phyloP scores from a whole-genome alignment of 1,140 invertebrate species.

The Tetramorium simillimum region DNA sequence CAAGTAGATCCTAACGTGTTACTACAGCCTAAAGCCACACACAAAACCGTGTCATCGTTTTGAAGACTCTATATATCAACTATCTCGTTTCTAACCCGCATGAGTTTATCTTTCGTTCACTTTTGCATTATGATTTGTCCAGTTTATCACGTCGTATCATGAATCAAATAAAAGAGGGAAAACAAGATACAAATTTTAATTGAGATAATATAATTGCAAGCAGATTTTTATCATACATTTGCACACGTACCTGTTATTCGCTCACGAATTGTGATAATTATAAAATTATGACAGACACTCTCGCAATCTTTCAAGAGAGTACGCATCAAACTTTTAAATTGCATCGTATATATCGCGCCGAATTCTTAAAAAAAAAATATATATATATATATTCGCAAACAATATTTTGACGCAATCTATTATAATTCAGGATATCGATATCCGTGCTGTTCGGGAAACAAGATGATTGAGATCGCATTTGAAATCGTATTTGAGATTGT shows the following conservation, averaged over 20 bases:
- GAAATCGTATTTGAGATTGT: conserved; percentile 11
- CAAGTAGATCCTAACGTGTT: conserved; percentile 1
- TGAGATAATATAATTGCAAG: neutral
- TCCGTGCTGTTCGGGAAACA: neutral
- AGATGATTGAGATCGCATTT: conserved; percentile 31
- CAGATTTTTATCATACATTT: neutral
- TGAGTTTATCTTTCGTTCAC: neutral
- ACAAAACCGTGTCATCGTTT: neutral
- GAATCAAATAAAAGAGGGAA: neutral
- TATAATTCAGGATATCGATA: neutral
- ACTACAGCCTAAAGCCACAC: conserved; percentile 1
- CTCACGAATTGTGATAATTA: neutral
- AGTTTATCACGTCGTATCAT: neutral
- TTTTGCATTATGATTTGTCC: neutral
- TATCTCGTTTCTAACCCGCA: neutral
- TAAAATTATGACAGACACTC: neutral
- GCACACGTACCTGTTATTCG: neutral
- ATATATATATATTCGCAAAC: neutral
- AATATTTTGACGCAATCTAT: neutral
- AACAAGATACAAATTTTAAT: neutral
- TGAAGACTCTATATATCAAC: neutral
- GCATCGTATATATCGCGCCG: neutral
- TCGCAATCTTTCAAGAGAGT: neutral
- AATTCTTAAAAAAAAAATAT: neutral
- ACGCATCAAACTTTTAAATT: neutral